Percentiles rank a stretch among this genome's conserved stretches.
Evolutionary conservation across 2,797 vertebrate species (phyloP).

Genomic region (Scarus forsteni): DNA sequence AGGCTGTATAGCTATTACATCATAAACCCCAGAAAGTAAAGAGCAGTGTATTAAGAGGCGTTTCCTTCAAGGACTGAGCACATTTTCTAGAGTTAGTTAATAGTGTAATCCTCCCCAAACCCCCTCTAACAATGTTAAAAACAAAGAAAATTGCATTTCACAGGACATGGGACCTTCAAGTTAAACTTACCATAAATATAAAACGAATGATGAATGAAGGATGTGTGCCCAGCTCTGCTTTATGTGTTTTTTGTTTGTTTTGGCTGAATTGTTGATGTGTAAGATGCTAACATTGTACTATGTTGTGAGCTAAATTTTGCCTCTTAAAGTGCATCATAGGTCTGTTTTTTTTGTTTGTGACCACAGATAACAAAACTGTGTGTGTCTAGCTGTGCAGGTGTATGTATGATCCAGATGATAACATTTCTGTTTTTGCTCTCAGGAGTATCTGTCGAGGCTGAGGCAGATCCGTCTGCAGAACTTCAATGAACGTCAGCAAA

Average conservation of each 20-base stretch:
- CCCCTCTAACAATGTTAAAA: too few relatives aligned
- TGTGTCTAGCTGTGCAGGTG: conserved; percentile 9
- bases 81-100: too few relatives aligned
- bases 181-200: too few relatives aligned
- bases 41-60: too few relatives aligned
- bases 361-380: not conserved
- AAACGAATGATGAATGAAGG: too few relatives aligned
- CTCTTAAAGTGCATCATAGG: not conserved
- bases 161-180: too few relatives aligned
- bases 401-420: conserved; percentile 2
- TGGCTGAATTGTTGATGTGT: conserved; percentile 24
- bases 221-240: too few relatives aligned
- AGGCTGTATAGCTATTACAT: too few relatives aligned
- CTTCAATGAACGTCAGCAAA: conserved; percentile 98
- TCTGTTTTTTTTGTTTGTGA: not conserved
- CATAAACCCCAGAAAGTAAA: too few relatives aligned
- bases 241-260: conserved; percentile 6
- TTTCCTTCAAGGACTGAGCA: too few relatives aligned
- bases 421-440: conserved; percentile 49
- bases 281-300: conserved; percentile 3
- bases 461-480: conserved; percentile 97
- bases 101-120: too few relatives aligned
- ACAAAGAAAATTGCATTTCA: too few relatives aligned
- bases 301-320: conserved; percentile 4
- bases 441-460: conserved; percentile 95